Percentiles rank a stretch among this genome's conserved stretches.
Evolutionary conservation across 2,797 vertebrate genomes (phyloP).

Genomic region (Phrynocephalus vlangalii): DNA sequence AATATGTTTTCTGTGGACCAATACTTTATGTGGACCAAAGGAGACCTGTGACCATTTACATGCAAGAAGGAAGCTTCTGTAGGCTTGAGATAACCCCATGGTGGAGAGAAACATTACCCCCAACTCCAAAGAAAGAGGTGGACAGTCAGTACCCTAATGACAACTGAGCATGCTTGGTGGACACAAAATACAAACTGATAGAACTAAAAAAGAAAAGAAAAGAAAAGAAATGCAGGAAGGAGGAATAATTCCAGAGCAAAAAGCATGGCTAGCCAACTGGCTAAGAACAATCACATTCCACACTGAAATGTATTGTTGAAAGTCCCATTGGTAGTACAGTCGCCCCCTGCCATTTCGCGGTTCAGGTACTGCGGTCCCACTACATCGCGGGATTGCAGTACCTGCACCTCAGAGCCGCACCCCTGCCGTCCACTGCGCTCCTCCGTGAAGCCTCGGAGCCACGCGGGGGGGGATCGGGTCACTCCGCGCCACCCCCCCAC

Average conservation of each 20-base stretch:
- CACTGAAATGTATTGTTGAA: background rate
- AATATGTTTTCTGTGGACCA: background rate
- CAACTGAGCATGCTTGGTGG: background rate
- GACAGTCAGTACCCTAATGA: background rate
- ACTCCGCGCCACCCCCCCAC: too few relatives aligned
- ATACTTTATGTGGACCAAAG: background rate
- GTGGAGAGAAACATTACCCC: background rate
- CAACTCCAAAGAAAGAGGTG: background rate
- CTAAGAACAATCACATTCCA: background rate
- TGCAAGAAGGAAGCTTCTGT: background rate
- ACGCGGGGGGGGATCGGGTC: too few relatives aligned
- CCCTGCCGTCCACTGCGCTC: too few relatives aligned
- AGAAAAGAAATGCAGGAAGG: background rate
- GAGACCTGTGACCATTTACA: background rate
- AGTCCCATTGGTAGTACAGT: too few relatives aligned
- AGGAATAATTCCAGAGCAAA: too few relatives aligned
- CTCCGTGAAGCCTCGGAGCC: too few relatives aligned
- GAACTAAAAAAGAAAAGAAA: background rate
- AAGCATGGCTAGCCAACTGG: background rate
- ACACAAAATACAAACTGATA: background rate
- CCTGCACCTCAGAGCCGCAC: too few relatives aligned
- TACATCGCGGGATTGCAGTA: too few relatives aligned
- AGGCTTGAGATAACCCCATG: background rate
- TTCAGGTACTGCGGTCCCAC: too few relatives aligned
- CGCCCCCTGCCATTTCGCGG: too few relatives aligned